phyloP scores from a whole-genome alignment of 2,888 invertebrate species.

The Plebejus argus region DNA sequence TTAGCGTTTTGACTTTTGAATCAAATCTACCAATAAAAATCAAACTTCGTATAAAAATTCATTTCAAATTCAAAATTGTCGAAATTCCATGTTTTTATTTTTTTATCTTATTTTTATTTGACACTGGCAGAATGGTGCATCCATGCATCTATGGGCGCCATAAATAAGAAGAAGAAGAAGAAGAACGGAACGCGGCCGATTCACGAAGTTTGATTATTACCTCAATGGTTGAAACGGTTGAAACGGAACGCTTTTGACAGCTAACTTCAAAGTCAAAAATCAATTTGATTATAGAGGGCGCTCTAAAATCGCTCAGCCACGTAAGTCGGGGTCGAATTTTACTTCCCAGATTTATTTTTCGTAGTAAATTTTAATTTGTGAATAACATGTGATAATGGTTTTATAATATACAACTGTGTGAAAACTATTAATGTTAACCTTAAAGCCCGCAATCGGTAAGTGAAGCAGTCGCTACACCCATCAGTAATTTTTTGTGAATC shows the following conservation, averaged over 20 bases:
- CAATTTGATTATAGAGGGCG: constrained; percentile 72
- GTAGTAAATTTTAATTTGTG: constrained; percentile 61
- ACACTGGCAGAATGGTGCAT: too few species aligned
- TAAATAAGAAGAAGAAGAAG: too few species aligned
- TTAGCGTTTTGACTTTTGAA: too few species aligned
- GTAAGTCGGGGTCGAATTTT: constrained; percentile 80
- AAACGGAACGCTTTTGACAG: constrained; percentile 50
- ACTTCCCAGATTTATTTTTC: constrained; percentile 65
- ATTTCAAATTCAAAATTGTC: too few species aligned
- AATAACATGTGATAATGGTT: constrained; percentile 71
- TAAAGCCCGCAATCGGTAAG: constrained; percentile 62
- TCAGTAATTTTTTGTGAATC: constrained; percentile 73
- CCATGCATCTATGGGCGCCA: too few species aligned
- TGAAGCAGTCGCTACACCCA: constrained; percentile 53
- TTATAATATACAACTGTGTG: constrained; percentile 58
- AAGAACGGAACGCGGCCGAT: too few species aligned
- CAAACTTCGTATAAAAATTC: too few species aligned
- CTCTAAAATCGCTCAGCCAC: constrained; percentile 75
- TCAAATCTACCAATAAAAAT: too few species aligned
- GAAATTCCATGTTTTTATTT: too few species aligned
- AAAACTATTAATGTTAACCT: constrained; percentile 59
- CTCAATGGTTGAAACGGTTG: too few species aligned
- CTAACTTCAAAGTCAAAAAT: constrained; percentile 66
- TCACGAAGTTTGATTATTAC: neutral
- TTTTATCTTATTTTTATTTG: too few species aligned